These are phyloP conservation scores for Rhagoletis zephyria DNA, from an alignment of 1,140 invertebrate genomes.

Conservation along the genomic window DNA sequence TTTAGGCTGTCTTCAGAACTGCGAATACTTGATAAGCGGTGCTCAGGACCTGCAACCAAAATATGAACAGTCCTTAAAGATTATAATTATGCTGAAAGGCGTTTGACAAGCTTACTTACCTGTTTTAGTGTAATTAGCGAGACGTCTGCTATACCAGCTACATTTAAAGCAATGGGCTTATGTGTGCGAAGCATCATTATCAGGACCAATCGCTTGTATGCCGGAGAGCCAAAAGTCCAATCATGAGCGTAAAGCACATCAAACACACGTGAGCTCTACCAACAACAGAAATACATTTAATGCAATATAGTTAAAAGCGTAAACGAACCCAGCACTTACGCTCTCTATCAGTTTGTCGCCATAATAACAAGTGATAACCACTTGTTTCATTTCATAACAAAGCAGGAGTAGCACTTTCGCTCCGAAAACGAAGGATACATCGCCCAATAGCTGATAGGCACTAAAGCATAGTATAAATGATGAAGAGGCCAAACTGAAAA, in stretches of 20 bases:
- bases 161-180: slow-evolving; percentile 32
- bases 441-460: slow-evolving; percentile 52
- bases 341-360: slow-evolving; percentile 53
- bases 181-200: slow-evolving; percentile 23
- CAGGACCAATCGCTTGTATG: slow-evolving; percentile 35
- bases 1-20: slow-evolving; percentile 52
- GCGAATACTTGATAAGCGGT: slow-evolving; percentile 54
- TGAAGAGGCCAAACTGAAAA: slow-evolving; percentile 53
- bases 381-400: slow-evolving; percentile 54
- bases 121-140: slow-evolving; percentile 52
- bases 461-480: slow-evolving; percentile 55
- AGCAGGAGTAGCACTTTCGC: slow-evolving; percentile 50
- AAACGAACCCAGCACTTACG: slow-evolving; percentile 11
- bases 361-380: slow-evolving; percentile 53
- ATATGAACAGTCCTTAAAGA: not conserved
- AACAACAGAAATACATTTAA: not conserved
- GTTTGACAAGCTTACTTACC: not conserved
- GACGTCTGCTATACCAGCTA: slow-evolving; percentile 51
- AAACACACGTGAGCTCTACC: slow-evolving; percentile 5
- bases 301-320: not conserved
- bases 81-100: not conserved
- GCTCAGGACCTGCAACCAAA: slow-evolving; percentile 20
- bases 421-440: slow-evolving; percentile 35
- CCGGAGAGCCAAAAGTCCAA: slow-evolving; percentile 48
- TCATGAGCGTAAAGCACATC: slow-evolving; percentile 54